Evolutionary conservation across 2,888 invertebrate species (phyloP).

Genomic region (Heteropelma amictum): DNA sequence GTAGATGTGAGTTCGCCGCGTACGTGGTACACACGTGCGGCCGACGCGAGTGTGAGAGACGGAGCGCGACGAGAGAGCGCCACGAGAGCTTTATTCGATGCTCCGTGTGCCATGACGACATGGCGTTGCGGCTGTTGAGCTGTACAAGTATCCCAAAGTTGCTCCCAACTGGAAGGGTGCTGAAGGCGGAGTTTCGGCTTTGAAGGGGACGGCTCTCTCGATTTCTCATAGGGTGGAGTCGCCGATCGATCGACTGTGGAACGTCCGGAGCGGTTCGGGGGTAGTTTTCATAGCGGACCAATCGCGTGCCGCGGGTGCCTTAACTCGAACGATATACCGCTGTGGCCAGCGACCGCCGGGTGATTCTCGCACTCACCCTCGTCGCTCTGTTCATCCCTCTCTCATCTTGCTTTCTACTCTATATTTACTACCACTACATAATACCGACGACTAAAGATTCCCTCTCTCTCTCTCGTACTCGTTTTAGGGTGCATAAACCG

Average conservation of each 20-base stretch:
- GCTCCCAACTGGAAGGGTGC: constrained; percentile 58
- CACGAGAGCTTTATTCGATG: background rate
- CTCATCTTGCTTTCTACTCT: constrained; percentile 39
- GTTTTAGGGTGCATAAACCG: constrained; percentile 19
- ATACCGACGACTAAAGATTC: constrained; percentile 5
- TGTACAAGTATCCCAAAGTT: constrained; percentile 50
- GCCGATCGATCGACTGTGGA: constrained; percentile 73
- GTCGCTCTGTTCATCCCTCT: background rate
- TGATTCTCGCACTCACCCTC: constrained; percentile 19
- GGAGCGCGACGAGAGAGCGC: constrained; percentile 32
- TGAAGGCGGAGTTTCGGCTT: constrained; percentile 64
- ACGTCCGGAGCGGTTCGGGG: constrained; percentile 65
- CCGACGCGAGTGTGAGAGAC: constrained; percentile 25
- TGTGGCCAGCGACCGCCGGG: constrained; percentile 51
- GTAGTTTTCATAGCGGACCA: constrained; percentile 69
- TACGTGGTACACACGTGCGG: too few species aligned
- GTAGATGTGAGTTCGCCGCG: too few species aligned
- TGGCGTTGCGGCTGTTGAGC: constrained; percentile 4
- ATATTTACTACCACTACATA: constrained; percentile 34
- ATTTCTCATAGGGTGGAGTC: constrained; percentile 71
- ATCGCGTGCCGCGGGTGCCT: constrained; percentile 67
- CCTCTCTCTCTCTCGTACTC: background rate
- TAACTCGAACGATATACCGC: constrained; percentile 72
- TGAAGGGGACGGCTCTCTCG: constrained; percentile 68
- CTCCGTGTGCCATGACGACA: background rate